Evolutionary conservation across 2,888 invertebrate species (phyloP).

Genomic region (Ochropacha duplaris): DNA sequence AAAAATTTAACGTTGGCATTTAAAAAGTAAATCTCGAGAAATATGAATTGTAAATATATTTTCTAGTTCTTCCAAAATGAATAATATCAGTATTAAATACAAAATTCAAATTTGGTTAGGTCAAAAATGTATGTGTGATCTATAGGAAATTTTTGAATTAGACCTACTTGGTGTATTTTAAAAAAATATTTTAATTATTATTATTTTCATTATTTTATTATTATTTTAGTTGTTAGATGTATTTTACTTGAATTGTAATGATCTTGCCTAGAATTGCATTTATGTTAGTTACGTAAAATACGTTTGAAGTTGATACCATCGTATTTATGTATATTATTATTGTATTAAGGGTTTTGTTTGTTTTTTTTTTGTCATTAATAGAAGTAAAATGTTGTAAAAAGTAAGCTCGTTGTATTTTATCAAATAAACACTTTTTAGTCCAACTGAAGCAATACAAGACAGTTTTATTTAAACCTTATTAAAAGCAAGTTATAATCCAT

Average conservation of each 20-base stretch:
- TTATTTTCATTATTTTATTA: conserved; percentile 51
- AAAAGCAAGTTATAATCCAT: not conserved
- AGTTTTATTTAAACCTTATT: conserved; percentile 59
- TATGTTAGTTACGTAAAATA: conserved; percentile 76
- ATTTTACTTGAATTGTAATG: conserved; percentile 71
- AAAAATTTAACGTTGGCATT: conserved; percentile 74
- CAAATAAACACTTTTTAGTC: conserved; percentile 84
- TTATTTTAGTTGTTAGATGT: conserved; percentile 62
- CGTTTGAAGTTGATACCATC: conserved; percentile 81
- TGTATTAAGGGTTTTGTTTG: conserved; percentile 81
- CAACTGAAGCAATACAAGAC: conserved; percentile 79
- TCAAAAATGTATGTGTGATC: conserved; percentile 82
- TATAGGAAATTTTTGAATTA: conserved; percentile 73
- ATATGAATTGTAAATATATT: conserved; percentile 78
- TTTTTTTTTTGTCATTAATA: conserved; percentile 82
- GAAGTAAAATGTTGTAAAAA: conserved; percentile 84
- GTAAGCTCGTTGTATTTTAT: conserved; percentile 84
- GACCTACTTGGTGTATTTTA: conserved; percentile 72
- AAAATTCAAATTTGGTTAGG: conserved; percentile 81
- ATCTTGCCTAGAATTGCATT: conserved; percentile 83
- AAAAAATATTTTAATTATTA: conserved; percentile 58
- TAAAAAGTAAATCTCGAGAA: conserved; percentile 41
- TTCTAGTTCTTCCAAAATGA: conserved; percentile 81
- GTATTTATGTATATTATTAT: conserved; percentile 82
- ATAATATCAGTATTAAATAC: conserved; percentile 82